These are phyloP conservation scores for Acleris literana DNA, from an alignment of 2,888 invertebrate genomes.

Conservation along the genomic window DNA sequence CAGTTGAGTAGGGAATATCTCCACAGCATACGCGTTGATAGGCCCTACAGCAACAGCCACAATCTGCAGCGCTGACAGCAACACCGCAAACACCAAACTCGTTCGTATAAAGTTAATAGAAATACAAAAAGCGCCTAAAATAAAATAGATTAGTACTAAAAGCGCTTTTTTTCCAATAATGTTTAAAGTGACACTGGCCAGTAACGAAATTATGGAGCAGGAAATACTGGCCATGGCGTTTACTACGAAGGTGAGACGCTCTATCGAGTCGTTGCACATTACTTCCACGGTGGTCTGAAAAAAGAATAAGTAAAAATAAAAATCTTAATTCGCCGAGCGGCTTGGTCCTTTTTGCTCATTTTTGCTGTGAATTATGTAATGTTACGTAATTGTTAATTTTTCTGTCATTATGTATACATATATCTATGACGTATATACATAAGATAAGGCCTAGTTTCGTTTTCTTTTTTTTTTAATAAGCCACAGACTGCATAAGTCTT, in stretches of 20 bases:
- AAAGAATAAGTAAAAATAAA: slow-evolving; percentile 2
- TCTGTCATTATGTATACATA: no score
- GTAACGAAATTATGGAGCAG: slow-evolving; percentile 61
- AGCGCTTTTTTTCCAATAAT: slow-evolving; percentile 71
- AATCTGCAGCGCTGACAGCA: slow-evolving; percentile 65
- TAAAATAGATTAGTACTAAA: slow-evolving; percentile 56
- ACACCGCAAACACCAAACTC: slow-evolving; percentile 63
- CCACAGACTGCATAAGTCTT: no score
- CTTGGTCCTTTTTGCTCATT: no score
- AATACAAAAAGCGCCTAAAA: slow-evolving; percentile 62
- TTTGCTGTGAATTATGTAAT: no score
- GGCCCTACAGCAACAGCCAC: slow-evolving; percentile 70
- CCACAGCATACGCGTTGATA: slow-evolving; percentile 72
- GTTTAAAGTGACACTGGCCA: slow-evolving; percentile 63
- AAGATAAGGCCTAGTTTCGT: no score
- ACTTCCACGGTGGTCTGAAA: slow-evolving; percentile 56
- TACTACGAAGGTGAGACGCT: slow-evolving; percentile 62
- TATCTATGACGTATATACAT: no score
- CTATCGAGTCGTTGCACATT: slow-evolving; percentile 66
- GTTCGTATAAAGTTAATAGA: slow-evolving; percentile 69
- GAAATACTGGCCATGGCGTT: slow-evolving; percentile 61
- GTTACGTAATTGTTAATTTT: no score
- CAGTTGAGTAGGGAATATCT: slow-evolving; percentile 74
- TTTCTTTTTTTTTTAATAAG: no score
- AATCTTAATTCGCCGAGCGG: no score